phyloP scores from a whole-genome alignment of 2,888 invertebrate genomes.

The Tipula confusa region DNA sequence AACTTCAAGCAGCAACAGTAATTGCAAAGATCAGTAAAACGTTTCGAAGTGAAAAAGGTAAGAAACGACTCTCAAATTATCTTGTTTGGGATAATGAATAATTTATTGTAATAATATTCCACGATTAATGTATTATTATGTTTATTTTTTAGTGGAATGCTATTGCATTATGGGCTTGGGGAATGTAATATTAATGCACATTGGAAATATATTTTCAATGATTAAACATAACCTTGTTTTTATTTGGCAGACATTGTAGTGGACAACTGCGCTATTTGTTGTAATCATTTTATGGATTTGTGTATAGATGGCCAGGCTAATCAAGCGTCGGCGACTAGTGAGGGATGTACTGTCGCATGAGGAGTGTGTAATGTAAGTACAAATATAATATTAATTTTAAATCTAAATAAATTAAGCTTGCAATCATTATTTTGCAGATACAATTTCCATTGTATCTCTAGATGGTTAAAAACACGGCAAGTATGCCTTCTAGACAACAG shows the following conservation, averaged over 20 bases:
- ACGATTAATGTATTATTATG: too few species aligned
- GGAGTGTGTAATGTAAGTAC: conserved; percentile 91
- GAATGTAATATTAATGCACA: conserved; percentile 59
- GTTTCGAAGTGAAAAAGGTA: conserved; percentile 98
- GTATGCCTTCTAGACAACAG: conserved; percentile 99
- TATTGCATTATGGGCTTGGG: conserved; percentile 99
- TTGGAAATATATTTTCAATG: conserved; percentile 21
- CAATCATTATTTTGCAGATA: conserved; percentile 65
- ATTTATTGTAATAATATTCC: too few species aligned
- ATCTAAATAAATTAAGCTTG: not conserved
- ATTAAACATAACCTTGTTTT: conserved; percentile 33
- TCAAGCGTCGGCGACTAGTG: conserved; percentile 96
- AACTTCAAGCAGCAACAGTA: conserved; percentile 73
- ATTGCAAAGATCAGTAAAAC: conserved; percentile 81
- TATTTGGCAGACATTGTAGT: conserved; percentile 84
- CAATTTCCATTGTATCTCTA: conserved; percentile 99
- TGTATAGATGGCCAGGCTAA: conserved; percentile 99
- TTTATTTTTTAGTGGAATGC: conserved; percentile 88
- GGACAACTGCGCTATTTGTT: conserved; percentile 98
- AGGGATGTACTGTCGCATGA: conserved; percentile 99
- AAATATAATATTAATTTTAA: not conserved
- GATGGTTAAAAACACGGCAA: conserved; percentile 98
- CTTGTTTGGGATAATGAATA: too few species aligned
- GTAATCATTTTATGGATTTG: conserved; percentile 99
- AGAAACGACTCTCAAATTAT: not conserved